These are phyloP conservation scores for Mythimna impura DNA, from an alignment of 2,888 invertebrate species.

Conservation along the genomic window DNA sequence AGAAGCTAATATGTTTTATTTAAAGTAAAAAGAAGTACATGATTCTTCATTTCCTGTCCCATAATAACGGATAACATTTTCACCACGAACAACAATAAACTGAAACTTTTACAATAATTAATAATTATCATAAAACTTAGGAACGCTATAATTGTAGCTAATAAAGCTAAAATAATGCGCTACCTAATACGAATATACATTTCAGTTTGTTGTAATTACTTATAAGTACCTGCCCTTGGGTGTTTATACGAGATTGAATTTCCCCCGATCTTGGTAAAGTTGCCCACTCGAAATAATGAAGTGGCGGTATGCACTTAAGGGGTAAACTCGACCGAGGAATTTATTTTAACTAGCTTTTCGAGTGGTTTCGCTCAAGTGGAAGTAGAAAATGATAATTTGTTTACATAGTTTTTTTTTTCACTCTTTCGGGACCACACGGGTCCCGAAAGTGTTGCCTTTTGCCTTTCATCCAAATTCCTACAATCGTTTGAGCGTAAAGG, in stretches of 20 bases:
- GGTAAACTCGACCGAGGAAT: background rate
- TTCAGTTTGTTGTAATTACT: slow-evolving; percentile 22
- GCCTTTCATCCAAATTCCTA: no score
- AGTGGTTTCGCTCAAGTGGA: background rate
- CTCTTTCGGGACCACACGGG: no score
- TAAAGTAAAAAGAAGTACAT: background rate
- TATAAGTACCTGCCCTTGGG: background rate
- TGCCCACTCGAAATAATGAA: slow-evolving; percentile 36
- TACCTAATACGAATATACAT: slow-evolving; percentile 12
- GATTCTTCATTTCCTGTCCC: slow-evolving; percentile 19
- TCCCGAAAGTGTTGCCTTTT: no score
- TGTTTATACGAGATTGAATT: slow-evolving; percentile 36
- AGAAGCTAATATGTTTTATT: background rate
- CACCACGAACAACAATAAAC: slow-evolving; percentile 15
- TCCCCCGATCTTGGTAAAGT: slow-evolving; percentile 15
- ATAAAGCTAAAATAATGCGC: no score
- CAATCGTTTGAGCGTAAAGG: no score
- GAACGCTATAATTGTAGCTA: background rate
- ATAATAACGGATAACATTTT: slow-evolving; percentile 6
- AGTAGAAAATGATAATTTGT: no score
- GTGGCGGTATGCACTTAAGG: slow-evolving; percentile 24
- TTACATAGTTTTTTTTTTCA: no score
- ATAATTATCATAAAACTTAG: slow-evolving; percentile 26
- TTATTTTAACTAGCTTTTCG: slow-evolving; percentile 18
- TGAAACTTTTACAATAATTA: slow-evolving; percentile 29